Evolutionary conservation across 2,113 vertebrate genomes (phyloP), one percentile per base, ranked within the genome.

Genomic region (Plectropomus leopardus): DNA sequence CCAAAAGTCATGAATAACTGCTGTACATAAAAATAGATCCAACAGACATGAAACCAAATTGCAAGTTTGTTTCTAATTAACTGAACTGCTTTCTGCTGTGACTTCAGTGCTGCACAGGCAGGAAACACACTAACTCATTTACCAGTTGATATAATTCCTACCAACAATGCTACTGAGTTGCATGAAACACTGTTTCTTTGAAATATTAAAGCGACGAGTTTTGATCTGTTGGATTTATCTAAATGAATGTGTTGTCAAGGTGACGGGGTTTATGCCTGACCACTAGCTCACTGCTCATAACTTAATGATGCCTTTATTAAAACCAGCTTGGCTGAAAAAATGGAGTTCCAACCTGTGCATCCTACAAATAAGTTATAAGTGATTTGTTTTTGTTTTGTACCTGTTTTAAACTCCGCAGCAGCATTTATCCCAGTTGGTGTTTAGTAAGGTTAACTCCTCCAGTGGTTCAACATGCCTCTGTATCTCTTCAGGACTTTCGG

Each of bases 261-360:
- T 69, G 65, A 82, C 4, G 3, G 76, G 76, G 67, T 74, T 47
- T 58, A 72, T 76, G 71, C 80, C 80, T 66, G 15, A 70, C 57
- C 51, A 63, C 55, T 70, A 24, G 59, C 63, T 44, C 40, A 42
- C 50, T 26, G 68, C 60, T 85, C 36, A 44, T 13, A 72, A 83
- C 65, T 84, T 77, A 36, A 64, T 26, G 50, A 85, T 64, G 75
- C 86, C 77, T 78, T 88, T 53, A 76, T 76, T 48, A 50, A 75
- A 75, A 77, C 79, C 67, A 77, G 67, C 79, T 82, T 66, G 51
- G 47, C 47, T 42, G n/a, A 65, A 60, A 40, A 48, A 69, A 50
- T 9, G 1, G 53, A 15, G 30, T 45, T 63, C 36, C 30, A 42
- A 24, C 34, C 13, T 73, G 26, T 78, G 71, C 28, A 17, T 60